phyloP scores from a whole-genome alignment of 2,797 vertebrate species.

The Harpagifer antarcticus region DNA sequence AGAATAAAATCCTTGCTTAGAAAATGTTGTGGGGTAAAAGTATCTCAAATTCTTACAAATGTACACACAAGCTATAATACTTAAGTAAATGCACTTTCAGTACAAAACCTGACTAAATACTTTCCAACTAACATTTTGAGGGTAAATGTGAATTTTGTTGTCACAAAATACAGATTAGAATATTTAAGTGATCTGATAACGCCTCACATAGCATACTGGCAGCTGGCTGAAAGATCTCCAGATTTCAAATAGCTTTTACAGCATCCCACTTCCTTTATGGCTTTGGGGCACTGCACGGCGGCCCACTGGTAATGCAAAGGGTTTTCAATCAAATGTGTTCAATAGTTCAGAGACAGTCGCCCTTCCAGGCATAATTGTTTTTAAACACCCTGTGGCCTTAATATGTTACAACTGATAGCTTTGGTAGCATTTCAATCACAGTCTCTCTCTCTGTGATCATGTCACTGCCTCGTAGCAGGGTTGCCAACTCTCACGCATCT shows the following conservation, averaged over 20 bases:
- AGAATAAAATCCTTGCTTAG: too few relatives aligned
- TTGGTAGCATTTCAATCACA: slow-evolving; percentile 55
- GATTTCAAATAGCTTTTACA: slow-evolving; percentile 26
- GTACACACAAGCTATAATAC: too few relatives aligned
- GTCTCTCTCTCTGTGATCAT: slow-evolving; percentile 11
- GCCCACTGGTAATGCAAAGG: neutral
- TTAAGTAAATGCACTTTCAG: too few relatives aligned
- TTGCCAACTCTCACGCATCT: too few relatives aligned
- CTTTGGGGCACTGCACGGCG: too few relatives aligned
- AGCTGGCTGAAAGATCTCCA: neutral
- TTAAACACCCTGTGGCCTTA: slow-evolving; percentile 24
- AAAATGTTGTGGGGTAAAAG: too few relatives aligned
- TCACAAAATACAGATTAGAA: too few relatives aligned
- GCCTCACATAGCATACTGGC: neutral
- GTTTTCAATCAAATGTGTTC: slow-evolving; percentile 44
- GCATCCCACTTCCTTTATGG: neutral
- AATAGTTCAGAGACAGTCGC: slow-evolving; percentile 44
- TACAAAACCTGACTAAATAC: too few relatives aligned
- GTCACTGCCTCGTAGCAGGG: slow-evolving; percentile 23
- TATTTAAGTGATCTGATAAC: neutral
- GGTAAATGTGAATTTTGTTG: too few relatives aligned
- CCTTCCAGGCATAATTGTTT: slow-evolving; percentile 43
- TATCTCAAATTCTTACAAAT: too few relatives aligned
- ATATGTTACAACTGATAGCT: slow-evolving; percentile 45
- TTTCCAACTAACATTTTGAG: too few relatives aligned